Conservation (phyloP, 2,888 invertebrate genomes). For the Ophraella communa region DNA sequence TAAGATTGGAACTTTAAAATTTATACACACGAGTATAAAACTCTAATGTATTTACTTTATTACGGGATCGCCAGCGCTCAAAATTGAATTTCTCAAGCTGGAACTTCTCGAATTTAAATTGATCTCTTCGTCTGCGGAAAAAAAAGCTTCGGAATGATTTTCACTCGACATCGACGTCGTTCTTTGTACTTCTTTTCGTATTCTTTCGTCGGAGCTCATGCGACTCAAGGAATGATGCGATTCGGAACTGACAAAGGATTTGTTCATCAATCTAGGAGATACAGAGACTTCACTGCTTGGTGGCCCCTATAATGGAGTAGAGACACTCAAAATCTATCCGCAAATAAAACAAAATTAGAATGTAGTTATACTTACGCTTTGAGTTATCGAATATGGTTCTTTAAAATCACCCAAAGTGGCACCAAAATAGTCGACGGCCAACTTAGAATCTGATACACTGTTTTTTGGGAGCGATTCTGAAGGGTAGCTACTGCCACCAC, state of each 20-base stretch:
- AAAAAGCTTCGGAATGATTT: conserved; percentile 90
- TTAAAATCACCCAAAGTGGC: conserved; percentile 49
- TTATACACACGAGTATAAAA: too few species aligned
- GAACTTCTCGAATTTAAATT: conserved; percentile 71
- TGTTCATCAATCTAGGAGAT: conserved; percentile 60
- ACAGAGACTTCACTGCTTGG: conserved; percentile 44
- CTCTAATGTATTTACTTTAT: too few species aligned
- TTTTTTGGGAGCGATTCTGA: conserved; percentile 72
- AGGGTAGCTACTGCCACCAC: conserved; percentile 59
- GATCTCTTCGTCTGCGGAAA: conserved; percentile 91
- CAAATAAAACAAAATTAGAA: too few species aligned
- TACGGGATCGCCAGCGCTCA: conserved; percentile 58
- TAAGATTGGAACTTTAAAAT: too few species aligned
- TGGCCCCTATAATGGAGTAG: conserved; percentile 39
- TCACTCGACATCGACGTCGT: conserved; percentile 89
- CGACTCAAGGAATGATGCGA: conserved; percentile 72
- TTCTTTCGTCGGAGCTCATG: conserved; percentile 65
- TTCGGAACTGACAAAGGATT: conserved; percentile 68
- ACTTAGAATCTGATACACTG: conserved; percentile 84
- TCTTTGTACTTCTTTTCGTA: conserved; percentile 74
- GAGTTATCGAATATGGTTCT: conserved; percentile 31
- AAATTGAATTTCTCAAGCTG: conserved; percentile 71
- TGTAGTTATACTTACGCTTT: conserved; percentile 42
- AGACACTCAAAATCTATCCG: too few species aligned
- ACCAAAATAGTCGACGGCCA: conserved; percentile 78